These are phyloP conservation scores for Platyscapa corneri DNA, from an alignment of 1,140 invertebrate genomes.

Conservation along the genomic window DNA sequence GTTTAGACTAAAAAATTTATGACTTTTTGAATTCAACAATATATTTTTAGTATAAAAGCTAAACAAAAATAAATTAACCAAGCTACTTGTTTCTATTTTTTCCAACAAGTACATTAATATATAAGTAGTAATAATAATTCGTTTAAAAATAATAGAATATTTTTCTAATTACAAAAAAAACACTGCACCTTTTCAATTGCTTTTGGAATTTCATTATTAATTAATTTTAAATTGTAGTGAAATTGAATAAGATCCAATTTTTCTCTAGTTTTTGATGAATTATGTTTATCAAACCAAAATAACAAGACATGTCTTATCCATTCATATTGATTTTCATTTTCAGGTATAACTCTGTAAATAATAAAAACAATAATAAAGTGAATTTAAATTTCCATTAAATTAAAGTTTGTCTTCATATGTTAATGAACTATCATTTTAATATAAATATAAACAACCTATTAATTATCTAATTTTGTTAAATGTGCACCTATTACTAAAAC, in stretches of 20 bases:
- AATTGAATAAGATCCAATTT: conserved; percentile 52
- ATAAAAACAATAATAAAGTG: background rate
- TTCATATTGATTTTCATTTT: conserved; percentile 41
- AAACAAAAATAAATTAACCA: too few species aligned
- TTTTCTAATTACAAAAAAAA: conserved; percentile 19
- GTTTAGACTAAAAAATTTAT: too few species aligned
- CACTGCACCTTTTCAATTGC: conserved; percentile 50
- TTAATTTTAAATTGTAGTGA: conserved; percentile 49
- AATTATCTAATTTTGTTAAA: background rate
- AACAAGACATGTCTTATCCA: conserved; percentile 54
- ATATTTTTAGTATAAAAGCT: too few species aligned
- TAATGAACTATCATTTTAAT: background rate
- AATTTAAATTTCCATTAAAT: background rate
- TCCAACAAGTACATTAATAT: too few species aligned
- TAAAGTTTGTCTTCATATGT: background rate
- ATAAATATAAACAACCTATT: too few species aligned
- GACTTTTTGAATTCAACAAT: too few species aligned
- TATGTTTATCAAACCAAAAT: conserved; percentile 29
- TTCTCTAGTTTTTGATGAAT: conserved; percentile 41
- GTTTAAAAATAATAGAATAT: background rate
- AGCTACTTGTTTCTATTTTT: background rate
- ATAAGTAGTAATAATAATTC: too few species aligned
- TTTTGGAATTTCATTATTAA: conserved; percentile 50
- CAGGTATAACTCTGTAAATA: conserved; percentile 25
- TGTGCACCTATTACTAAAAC: conserved; percentile 18